Evolutionary conservation across 2,888 invertebrate species (phyloP).

Genomic region (Ypsolopha scabrella): DNA sequence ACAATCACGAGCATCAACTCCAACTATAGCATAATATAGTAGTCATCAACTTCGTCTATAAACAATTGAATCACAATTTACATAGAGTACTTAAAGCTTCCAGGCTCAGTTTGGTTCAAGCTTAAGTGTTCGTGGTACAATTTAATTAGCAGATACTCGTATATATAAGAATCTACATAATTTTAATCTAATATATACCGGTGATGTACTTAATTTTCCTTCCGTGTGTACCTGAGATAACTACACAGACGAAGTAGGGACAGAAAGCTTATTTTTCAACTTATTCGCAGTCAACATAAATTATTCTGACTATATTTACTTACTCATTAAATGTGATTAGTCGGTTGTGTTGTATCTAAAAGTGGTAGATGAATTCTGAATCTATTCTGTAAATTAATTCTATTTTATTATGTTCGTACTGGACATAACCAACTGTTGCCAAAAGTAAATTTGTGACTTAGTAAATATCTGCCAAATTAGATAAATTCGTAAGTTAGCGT

Average conservation of each 20-base stretch:
- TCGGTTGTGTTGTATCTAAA: conserved; percentile 63
- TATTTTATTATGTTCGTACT: conserved; percentile 24
- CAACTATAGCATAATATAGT: too few species aligned
- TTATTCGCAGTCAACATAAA: too few species aligned
- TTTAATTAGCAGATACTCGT: too few species aligned
- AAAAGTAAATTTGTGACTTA: conserved; percentile 31
- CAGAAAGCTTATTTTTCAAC: neutral
- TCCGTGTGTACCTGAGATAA: conserved; percentile 49
- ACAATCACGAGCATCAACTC: too few species aligned
- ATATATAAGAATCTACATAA: neutral
- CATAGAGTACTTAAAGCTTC: too few species aligned
- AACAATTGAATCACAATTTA: too few species aligned
- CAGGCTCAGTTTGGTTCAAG: too few species aligned
- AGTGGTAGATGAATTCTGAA: neutral
- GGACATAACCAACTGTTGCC: conserved; percentile 40
- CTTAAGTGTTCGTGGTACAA: too few species aligned
- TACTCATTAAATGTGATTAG: conserved; percentile 52
- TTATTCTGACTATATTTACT: conserved; percentile 16
- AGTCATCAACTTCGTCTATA: too few species aligned
- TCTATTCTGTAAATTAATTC: conserved; percentile 11
- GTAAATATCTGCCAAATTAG: conserved; percentile 24
- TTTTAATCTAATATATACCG: neutral
- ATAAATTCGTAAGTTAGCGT: neutral
- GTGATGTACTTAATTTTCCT: conserved; percentile 25
- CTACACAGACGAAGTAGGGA: conserved; percentile 11